These are phyloP conservation scores for Chironomus striatipennis DNA, from an alignment of 1,140 invertebrate genomes.

Conservation along the genomic window DNA sequence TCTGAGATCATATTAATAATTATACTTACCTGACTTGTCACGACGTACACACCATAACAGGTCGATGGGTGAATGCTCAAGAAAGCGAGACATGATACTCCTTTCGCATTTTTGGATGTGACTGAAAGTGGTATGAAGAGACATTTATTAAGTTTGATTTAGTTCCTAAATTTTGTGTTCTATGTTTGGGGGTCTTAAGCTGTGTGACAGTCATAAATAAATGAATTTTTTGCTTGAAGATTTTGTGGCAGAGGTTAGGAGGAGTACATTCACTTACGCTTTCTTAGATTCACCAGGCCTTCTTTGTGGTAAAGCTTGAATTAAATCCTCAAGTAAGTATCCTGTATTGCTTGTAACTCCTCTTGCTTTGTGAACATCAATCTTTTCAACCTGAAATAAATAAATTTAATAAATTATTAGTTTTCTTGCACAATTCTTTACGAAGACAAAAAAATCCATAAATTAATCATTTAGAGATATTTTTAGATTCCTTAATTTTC, in stretches of 20 bases:
- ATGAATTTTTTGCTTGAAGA: no score
- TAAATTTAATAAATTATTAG: background rate
- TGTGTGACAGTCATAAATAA: background rate
- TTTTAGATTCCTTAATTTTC: no score
- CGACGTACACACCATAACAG: conserved; percentile 82
- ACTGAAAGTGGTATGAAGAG: background rate
- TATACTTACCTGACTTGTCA: conserved; percentile 53
- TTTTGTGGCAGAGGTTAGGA: no score
- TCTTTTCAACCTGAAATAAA: conserved; percentile 48
- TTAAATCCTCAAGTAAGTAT: conserved; percentile 32
- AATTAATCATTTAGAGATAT: no score
- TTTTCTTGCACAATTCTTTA: no score
- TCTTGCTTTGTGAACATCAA: conserved; percentile 44
- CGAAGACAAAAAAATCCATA: no score
- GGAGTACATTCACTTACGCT: no score
- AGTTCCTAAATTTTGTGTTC: no score
- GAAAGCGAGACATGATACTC: conserved; percentile 53
- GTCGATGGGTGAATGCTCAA: conserved; percentile 64
- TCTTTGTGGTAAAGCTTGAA: conserved; percentile 36
- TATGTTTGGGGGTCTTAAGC: no score
- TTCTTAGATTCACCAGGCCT: conserved; percentile 36
- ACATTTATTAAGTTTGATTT: no score
- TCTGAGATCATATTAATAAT: background rate
- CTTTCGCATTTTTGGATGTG: conserved; percentile 44
- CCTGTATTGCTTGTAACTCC: conserved; percentile 32